Percentiles rank a stretch among this genome's conserved stretches.
Conservation (phyloP, 2,113 vertebrate species). For the Gorsachius goisagi region DNA sequence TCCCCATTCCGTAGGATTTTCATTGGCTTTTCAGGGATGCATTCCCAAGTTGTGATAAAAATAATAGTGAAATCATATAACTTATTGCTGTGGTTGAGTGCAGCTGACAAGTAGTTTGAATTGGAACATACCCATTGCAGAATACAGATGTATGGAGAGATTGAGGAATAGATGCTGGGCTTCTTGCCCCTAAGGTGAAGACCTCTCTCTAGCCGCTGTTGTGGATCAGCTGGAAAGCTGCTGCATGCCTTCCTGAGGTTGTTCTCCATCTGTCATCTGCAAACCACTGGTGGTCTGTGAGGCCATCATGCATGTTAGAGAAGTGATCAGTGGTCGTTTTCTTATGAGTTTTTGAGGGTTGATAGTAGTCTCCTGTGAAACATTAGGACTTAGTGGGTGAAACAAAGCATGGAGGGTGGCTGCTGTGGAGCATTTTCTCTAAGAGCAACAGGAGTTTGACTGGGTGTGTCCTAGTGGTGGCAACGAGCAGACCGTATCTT, state of each 20-base stretch:
- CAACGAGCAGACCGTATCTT: neutral
- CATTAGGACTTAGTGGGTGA: neutral
- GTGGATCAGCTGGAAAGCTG: too few species aligned
- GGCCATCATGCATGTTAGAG: fast-evolving
- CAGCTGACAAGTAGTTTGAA: neutral
- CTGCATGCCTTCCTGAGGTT: neutral
- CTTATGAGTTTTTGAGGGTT: neutral
- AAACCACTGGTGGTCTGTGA: neutral
- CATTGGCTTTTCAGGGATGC: neutral
- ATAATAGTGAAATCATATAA: neutral
- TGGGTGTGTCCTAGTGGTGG: neutral
- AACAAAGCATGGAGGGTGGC: neutral
- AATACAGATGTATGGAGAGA: neutral
- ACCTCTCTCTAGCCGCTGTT: neutral
- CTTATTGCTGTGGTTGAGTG: neutral
- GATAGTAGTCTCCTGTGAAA: neutral
- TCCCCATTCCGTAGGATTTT: neutral
- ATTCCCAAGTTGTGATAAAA: neutral
- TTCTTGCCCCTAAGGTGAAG: neutral
- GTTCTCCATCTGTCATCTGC: neutral
- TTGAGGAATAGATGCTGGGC: neutral
- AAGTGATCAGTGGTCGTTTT: neutral
- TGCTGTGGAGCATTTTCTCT: neutral
- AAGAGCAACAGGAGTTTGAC: neutral
- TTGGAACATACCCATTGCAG: neutral